These are phyloP conservation scores for Capitulum mitella DNA, from an alignment of 2,888 invertebrate genomes.

Conservation along the genomic window DNA sequence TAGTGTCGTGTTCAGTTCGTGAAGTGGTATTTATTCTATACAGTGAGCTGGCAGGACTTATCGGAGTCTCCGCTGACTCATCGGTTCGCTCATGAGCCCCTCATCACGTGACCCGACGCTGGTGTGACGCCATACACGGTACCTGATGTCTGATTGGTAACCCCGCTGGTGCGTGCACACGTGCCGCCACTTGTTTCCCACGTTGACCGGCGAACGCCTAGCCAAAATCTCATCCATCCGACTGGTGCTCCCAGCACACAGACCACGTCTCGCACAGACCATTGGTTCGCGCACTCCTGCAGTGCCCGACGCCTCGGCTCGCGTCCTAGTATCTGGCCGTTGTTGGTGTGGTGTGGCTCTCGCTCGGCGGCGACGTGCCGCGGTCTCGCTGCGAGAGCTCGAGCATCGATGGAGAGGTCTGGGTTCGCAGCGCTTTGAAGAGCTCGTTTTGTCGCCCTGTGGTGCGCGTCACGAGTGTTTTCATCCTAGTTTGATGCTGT, in stretches of 20 bases:
- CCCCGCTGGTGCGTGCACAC: not conserved
- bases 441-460: no score
- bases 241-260: no score
- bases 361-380: not conserved
- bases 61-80: not conserved
- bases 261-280: no score
- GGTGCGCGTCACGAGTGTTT: no score
- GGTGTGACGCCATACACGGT: not conserved
- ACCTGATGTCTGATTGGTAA: not conserved
- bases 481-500: not conserved
- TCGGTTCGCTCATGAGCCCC: not conserved
- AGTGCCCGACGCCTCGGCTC: no score
- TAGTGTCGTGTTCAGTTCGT: not conserved
- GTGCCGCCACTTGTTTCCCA: not conserved
- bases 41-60: not conserved
- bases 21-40: not conserved
- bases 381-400: not conserved
- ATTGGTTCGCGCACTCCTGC: no score
- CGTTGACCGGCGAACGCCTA: not conserved
- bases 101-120: not conserved
- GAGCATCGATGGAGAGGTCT: no score
- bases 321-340: no score
- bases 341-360: no score
- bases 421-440: no score
- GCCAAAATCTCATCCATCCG: not conserved